These are phyloP conservation scores for Pomatostomus ruficeps DNA, from an alignment of 2,113 vertebrate genomes.

Conservation along the genomic window DNA sequence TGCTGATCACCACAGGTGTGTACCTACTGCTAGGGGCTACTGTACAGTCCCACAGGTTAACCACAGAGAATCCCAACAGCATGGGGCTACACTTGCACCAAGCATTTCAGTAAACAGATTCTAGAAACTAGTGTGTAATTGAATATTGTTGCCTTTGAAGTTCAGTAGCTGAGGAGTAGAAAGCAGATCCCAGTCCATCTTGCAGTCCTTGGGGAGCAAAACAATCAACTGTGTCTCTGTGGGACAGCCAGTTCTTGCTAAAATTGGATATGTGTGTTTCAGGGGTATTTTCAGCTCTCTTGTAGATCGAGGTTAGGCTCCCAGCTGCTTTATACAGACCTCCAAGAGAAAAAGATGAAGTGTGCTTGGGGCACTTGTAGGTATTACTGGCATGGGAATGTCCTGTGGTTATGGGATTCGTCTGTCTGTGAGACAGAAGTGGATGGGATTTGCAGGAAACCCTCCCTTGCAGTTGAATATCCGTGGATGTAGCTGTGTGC, in stretches of 20 bases:
- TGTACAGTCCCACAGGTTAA: conserved; percentile 35
- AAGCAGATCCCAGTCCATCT: background rate
- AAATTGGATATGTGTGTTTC: background rate
- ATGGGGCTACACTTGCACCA: background rate
- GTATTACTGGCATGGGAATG: background rate
- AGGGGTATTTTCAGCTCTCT: background rate
- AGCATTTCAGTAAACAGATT: background rate
- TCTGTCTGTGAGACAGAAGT: background rate
- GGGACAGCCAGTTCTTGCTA: background rate
- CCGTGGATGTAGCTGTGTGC: background rate
- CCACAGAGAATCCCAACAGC: conserved; percentile 4
- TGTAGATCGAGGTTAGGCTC: background rate
- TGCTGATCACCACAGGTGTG: conserved; percentile 85
- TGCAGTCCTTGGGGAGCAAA: background rate
- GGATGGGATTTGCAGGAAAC: background rate
- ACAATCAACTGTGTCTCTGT: background rate
- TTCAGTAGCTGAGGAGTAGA: background rate
- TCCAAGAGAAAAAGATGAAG: background rate
- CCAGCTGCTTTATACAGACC: background rate
- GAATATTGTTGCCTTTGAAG: background rate
- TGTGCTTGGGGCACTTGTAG: background rate
- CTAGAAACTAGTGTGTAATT: background rate
- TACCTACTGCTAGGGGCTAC: conserved; percentile 73
- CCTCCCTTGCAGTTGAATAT: background rate
- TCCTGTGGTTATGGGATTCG: background rate